Base-by-base conservation (phyloP, 2,888 invertebrate genomes). In the Dexiosoma caninum region DNA sequence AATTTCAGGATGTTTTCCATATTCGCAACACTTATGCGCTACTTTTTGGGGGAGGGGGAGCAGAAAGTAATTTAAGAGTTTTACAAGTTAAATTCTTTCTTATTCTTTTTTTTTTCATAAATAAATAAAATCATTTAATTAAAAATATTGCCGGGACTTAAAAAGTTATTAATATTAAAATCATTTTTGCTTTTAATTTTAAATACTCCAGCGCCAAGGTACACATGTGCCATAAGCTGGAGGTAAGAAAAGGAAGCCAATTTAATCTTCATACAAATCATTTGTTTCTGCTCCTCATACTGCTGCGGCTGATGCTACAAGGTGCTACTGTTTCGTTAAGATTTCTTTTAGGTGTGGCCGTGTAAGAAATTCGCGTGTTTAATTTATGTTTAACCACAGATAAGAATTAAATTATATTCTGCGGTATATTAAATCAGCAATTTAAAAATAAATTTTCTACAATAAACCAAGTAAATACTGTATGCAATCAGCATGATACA, bases 141-240 rank as follows among this genome's bases (percentile, higher is more conserved):
- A 19, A 51, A 40, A 30, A 42, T 30, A 42, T 67, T n/a, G 37
- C 37, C 12, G 3, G 27, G 59, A 60, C 27, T 60, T 67, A 53
- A 42, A 35, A 30, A 67, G 16, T 40, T 66, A 40, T n/a, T 30
- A 55, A 42, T 59, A 59, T 60, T 30, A 19, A 60, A 60, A 44
- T 60, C 16, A 44, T 60, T 12, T 44, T 40, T 30, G 9, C 27
- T 10, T 12, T 60, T 44, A 60, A 44, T 12, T 44, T 60, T 7
- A 44, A 30, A 30, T 12, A 44, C 1, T 14, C 10, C 23, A 16
- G 40, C 27, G 14, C 5, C 9, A 60, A 27, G 23, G 21, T 21
- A 27, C 35, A 35, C 21, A 27, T 27, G 40, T 40, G 9, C 16
- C 14, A 16, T n/a, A 14, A 51, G 30, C n/a, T 21, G 9, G 9